Evolutionary conservation across 1,140 invertebrate species (phyloP), one percentile per base, ranked within the genome.

Genomic region (Drosophila sproati): DNA sequence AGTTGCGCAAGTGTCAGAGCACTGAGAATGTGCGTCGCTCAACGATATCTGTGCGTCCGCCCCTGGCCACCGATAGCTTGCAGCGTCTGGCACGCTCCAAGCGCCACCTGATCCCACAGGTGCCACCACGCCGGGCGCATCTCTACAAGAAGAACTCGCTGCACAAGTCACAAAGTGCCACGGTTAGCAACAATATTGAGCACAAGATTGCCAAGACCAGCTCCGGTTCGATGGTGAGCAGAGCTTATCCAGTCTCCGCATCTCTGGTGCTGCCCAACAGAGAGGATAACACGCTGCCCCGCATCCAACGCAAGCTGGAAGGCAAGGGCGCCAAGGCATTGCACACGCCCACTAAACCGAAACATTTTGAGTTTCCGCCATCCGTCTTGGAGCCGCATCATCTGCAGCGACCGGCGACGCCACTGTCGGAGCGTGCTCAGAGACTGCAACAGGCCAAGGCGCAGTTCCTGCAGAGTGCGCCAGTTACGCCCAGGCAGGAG

Each of bases 371-470:
- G 41, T 91, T 86, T 29, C 87, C 87, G 3, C 71, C 85, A 5
- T n/a, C 63, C 0, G 34, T 67, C 4, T 5, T 68, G 0, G 37
- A 34, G 4, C 43, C 64, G 35, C 39, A 43, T 3, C 39, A 41
- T 3, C 39, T 10, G 39, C 80, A 81, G 3, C 81, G 81, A 7
- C 91, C 91, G 4, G 64, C 57, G 7, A 92, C 91, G 5, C 91
- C 92, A 0, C 51, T 92, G 5, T 77, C 92, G 3, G 94, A 94
- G 68, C 92, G 95, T 39, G 94, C 94, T 0, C 85, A 94, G 0
- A 94, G 94, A 64, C 91, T 96, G 2, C 93, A 94, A 72, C 94
- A 94, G 75, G 95, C 95, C 0, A 95, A 95, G 83, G 95, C 95
- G 69, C 94, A 94, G 66, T 96, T 96, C 77, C 76, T 96, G 20